Conservation (phyloP, 1,140 invertebrate species). For the Drosophila rhopaloa region DNA sequence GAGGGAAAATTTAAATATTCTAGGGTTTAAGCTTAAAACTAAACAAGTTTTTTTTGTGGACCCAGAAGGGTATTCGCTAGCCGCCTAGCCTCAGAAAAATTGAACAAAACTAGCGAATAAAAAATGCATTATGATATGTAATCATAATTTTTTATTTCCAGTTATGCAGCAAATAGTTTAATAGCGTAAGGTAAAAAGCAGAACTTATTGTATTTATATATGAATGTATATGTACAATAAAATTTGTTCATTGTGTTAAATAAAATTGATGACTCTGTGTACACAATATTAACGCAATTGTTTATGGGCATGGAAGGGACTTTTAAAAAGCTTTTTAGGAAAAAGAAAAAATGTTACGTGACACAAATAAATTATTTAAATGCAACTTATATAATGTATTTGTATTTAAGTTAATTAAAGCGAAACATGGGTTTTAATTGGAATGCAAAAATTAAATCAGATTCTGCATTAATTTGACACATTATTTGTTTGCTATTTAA, state of each 20-base stretch:
- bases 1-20: slow-evolving; percentile 40
- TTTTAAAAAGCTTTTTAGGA: background rate
- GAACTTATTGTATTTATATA: slow-evolving; percentile 63
- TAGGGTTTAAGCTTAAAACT: slow-evolving; percentile 38
- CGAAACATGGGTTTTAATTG: background rate
- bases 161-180: slow-evolving; percentile 30
- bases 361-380: background rate
- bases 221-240: slow-evolving; percentile 65
- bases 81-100: slow-evolving; percentile 16
- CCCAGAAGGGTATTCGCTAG: slow-evolving; percentile 46
- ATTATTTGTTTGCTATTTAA: background rate
- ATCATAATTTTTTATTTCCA: slow-evolving; percentile 1
- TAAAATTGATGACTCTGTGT: slow-evolving; percentile 56
- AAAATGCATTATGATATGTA: slow-evolving; percentile 5
- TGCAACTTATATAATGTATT: background rate
- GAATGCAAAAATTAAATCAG: background rate
- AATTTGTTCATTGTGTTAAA: slow-evolving; percentile 70
- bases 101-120: background rate
- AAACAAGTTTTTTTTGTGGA: slow-evolving; percentile 27
- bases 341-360: background rate
- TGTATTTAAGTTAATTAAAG: background rate
- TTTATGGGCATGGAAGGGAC: background rate
- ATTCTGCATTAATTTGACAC: background rate
- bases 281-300: slow-evolving; percentile 27
- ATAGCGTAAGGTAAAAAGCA: slow-evolving; percentile 29